These are phyloP conservation scores for Carassius carassius DNA, from an alignment of 2,113 vertebrate genomes.

Conservation along the genomic window DNA sequence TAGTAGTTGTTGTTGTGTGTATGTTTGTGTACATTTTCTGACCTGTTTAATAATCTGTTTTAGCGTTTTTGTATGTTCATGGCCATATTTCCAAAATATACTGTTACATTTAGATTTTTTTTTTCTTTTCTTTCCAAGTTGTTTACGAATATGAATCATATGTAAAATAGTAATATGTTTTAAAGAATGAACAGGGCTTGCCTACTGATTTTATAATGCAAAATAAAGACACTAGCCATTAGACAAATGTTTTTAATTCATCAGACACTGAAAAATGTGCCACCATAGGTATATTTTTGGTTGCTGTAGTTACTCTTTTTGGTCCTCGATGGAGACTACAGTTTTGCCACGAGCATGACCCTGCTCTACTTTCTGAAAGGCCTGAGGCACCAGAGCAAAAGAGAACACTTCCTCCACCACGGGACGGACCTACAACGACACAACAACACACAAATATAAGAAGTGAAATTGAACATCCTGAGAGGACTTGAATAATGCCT, in stretches of 20 bases:
- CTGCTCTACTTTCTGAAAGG: conserved; percentile 87
- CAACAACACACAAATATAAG: conserved; percentile 52
- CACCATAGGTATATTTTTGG: background rate
- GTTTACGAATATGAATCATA: background rate
- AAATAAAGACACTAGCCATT: background rate
- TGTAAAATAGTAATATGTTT: background rate
- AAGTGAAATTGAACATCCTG: background rate
- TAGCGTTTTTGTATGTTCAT: background rate
- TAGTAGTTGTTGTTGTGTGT: background rate
- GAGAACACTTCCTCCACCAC: conserved; percentile 89
- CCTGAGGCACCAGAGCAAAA: conserved; percentile 88
- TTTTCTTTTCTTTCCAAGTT: background rate
- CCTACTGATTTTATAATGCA: background rate
- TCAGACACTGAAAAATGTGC: background rate
- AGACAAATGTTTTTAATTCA: conserved; percentile 3
- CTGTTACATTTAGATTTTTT: background rate
- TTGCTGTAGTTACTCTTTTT: conserved; percentile 31
- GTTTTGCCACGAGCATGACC: conserved; percentile 95
- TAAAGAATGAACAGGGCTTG: background rate
- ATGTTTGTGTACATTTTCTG: background rate
- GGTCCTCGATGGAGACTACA: conserved; percentile 77
- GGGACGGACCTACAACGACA: conserved; percentile 79
- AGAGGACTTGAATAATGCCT: background rate
- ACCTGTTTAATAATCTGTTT: background rate
- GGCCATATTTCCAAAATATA: background rate